Percentiles rank a stretch among this genome's conserved stretches.
phyloP scores from a whole-genome alignment of 2,888 invertebrate species.

The Campoplex nolae region DNA sequence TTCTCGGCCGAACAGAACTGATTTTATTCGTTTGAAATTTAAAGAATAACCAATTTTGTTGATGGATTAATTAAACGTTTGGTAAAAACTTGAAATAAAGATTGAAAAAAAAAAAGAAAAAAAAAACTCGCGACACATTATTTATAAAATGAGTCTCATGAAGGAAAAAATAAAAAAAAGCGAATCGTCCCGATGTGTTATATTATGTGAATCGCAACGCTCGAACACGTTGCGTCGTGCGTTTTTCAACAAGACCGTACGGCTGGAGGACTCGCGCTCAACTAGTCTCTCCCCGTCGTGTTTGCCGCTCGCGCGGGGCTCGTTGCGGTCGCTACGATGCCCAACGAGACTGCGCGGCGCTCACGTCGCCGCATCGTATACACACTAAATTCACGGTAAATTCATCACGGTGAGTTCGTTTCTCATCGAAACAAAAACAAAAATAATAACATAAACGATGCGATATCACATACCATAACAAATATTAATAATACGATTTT shows the following conservation, averaged over 20 bases:
- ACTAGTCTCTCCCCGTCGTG: constrained; percentile 79
- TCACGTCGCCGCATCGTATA: constrained; percentile 51
- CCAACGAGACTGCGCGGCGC: constrained; percentile 82
- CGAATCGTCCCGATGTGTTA: constrained; percentile 17
- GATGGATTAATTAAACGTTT: not conserved
- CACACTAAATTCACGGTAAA: not conserved
- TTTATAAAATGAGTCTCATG: not conserved
- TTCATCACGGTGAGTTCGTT: not conserved
- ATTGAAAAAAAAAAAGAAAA: not conserved
- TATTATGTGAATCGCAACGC: constrained; percentile 8
- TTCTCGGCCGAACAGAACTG: not conserved
- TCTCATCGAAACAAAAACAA: not conserved
- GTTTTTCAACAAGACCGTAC: constrained; percentile 76
- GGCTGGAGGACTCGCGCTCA: constrained; percentile 83
- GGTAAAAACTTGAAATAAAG: not conserved
- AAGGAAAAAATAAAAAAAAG: not conserved
- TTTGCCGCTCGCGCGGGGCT: constrained; percentile 78
- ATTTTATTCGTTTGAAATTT: not conserved
- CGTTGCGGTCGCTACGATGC: constrained; percentile 73
- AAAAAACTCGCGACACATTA: not conserved
- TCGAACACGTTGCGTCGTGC: constrained; percentile 19
- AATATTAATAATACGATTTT: not conserved
- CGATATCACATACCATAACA: not conserved
- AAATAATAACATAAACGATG: not conserved
- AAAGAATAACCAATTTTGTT: not conserved